Evolutionary conservation across 2,797 vertebrate species (phyloP), one percentile per base, ranked within the genome.

Genomic region (Crocodylus rhombifer): DNA sequence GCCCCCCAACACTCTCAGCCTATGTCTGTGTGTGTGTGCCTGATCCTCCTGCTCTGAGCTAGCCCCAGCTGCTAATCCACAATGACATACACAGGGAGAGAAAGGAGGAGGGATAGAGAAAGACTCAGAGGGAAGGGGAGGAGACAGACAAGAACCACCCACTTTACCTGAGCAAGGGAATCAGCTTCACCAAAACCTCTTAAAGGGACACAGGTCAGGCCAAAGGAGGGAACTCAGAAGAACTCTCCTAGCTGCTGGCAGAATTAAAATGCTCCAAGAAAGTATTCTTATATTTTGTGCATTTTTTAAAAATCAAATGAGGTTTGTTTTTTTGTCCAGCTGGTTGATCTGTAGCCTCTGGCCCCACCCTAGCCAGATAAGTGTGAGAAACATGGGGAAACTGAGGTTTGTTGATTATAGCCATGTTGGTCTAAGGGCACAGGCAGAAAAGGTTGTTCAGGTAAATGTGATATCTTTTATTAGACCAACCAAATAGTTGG

Each of bases 61-160:
- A 57, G 73, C 64, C 65, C 5, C 82, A 62, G 77, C 79, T 74
- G 84, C 64, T 86, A 87, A 87, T 91, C 89, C 89, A 12, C 80
- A 30, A 20, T n/a, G 89, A 87, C 89, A 79, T n/a, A 36, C 74
- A 14, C 3, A 21, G 65, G 65, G 20, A 12, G 18, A 12, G 14
- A 63, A 36, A 20, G 51, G 15, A n/a, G 58, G 65, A 58, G 28
- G 51, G 23, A 51, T 6, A 56, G 6, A 56, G 23, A 4, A 51
- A 56, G 18, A 17, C 28, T 9, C 64, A 23, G 33, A 17, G 57
- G 18, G 16, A 5, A n/a, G 51, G n/a, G 51, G 12, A 21, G 21
- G 21, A 12, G 69, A 14, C 4, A 14, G 4, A 12, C 11, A 74
- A 74, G 84, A 51, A 2, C 84, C 84, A 3, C 89, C 80, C 65